These are phyloP conservation scores for Neoscelio sp. DNA, from an alignment of 2,888 invertebrate genomes.

Conservation along the genomic window DNA sequence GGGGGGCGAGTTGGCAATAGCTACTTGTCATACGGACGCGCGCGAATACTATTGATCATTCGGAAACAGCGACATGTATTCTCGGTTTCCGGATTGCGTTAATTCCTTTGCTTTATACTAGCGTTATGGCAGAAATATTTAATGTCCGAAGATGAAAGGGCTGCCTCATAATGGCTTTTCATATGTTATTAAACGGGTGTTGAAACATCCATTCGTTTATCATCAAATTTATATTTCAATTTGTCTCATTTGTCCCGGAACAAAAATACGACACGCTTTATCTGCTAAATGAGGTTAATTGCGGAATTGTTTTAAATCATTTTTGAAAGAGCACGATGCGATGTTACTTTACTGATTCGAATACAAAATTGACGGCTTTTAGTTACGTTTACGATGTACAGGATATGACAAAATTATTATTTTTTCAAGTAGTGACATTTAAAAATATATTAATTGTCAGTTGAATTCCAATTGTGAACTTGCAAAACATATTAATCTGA, in stretches of 20 bases:
- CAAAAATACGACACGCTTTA: conserved; percentile 5
- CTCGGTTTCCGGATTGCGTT: conserved; percentile 64
- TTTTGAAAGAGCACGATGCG: background rate
- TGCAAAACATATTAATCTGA: too few relatives aligned
- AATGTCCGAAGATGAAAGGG: conserved; percentile 52
- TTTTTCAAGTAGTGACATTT: too few relatives aligned
- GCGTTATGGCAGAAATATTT: conserved; percentile 54
- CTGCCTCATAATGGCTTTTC: conserved; percentile 42
- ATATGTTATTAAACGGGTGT: conserved; percentile 30
- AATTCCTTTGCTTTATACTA: conserved; percentile 58
- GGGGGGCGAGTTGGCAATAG: conserved; percentile 64
- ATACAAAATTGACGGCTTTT: too few relatives aligned
- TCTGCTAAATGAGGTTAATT: conserved; percentile 14
- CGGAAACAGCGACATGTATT: conserved; percentile 61
- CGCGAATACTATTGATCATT: conserved; percentile 68
- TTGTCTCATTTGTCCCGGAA: conserved; percentile 29
- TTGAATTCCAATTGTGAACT: too few relatives aligned
- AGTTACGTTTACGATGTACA: too few relatives aligned
- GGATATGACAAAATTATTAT: too few relatives aligned
- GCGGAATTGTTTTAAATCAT: background rate
- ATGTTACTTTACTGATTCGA: background rate
- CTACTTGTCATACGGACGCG: conserved; percentile 69
- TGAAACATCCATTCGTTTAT: conserved; percentile 16
- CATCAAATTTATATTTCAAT: conserved; percentile 40
- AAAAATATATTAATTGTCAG: too few relatives aligned